Percentiles rank a stretch among this genome's conserved stretches.
These are phyloP conservation scores for Dryomyza anilis DNA, from an alignment of 2,888 invertebrate genomes.

Conservation along the genomic window DNA sequence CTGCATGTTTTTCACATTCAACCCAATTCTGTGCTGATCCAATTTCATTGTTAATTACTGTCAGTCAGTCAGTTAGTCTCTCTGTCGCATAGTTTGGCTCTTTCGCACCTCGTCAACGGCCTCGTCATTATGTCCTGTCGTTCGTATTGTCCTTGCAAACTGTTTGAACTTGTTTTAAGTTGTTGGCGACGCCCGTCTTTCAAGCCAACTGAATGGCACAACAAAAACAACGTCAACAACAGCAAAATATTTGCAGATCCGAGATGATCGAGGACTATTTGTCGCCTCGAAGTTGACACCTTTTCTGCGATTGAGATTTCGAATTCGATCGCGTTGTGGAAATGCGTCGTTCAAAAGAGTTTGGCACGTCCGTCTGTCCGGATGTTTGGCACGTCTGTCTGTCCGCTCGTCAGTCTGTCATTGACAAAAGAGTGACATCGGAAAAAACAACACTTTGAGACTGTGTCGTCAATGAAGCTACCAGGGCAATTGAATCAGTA, in stretches of 20 bases:
- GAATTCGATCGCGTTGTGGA: too few species aligned
- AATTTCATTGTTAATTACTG: conserved; percentile 19
- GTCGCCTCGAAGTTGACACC: conserved; percentile 40
- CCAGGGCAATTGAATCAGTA: neutral
- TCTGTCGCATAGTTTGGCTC: too few species aligned
- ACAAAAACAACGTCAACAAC: conserved; percentile 46
- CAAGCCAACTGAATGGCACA: conserved; percentile 24
- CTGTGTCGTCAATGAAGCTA: conserved; percentile 11
- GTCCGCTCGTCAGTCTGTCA: neutral
- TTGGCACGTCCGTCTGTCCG: neutral
- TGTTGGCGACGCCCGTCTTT: neutral
- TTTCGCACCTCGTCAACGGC: too few species aligned
- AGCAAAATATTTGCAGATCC: conserved; percentile 56
- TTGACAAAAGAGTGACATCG: neutral
- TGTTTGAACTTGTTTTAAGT: neutral
- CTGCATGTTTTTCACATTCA: neutral
- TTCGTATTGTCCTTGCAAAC: neutral
- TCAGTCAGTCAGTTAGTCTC: neutral
- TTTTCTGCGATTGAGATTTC: neutral
- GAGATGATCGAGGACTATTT: conserved; percentile 50
- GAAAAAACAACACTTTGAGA: neutral
- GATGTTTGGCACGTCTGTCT: too few species aligned
- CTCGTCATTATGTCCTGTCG: neutral
- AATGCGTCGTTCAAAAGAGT: neutral
- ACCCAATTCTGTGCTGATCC: neutral